Conservation (phyloP, 2,797 vertebrate species). For the Smutsia gigantea region DNA sequence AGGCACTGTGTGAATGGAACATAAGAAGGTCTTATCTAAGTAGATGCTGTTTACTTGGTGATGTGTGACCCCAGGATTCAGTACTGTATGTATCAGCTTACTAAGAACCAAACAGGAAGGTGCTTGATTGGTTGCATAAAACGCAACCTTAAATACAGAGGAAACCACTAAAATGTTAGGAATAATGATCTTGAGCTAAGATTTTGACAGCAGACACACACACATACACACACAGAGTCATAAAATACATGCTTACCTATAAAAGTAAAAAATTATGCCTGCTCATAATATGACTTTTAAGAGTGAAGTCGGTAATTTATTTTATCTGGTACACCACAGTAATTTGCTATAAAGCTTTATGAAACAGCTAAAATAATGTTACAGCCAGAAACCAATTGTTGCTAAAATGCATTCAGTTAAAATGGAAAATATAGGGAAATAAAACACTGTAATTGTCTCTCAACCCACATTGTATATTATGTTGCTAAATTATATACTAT, state of each 20-base stretch:
- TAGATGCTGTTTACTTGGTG: background rate
- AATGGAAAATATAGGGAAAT: slow-evolving; percentile 86
- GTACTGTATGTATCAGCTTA: slow-evolving; percentile 27
- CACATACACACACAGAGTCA: background rate
- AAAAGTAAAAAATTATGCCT: slow-evolving; percentile 70
- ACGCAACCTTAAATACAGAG: slow-evolving; percentile 55
- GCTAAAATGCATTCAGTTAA: slow-evolving; percentile 84
- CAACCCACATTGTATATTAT: slow-evolving; percentile 83
- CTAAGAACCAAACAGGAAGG: slow-evolving; percentile 22
- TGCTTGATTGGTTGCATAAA: background rate
- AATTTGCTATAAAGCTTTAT: slow-evolving; percentile 85
- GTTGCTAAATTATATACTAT: slow-evolving; percentile 84
- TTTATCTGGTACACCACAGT: slow-evolving; percentile 82
- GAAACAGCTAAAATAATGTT: slow-evolving; percentile 86
- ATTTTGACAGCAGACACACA: slow-evolving; percentile 39
- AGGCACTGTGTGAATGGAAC: background rate
- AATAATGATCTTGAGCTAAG: background rate
- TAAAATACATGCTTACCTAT: slow-evolving; percentile 68
- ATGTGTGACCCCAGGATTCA: slow-evolving; percentile 34
- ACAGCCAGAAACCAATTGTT: slow-evolving; percentile 85
- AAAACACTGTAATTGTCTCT: slow-evolving; percentile 86
- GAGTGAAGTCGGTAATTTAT: slow-evolving; percentile 81
- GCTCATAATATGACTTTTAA: slow-evolving; percentile 76
- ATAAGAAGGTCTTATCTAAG: slow-evolving; percentile 56
- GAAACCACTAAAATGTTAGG: slow-evolving; percentile 22